Evolutionary conservation across 2,797 vertebrate genomes (phyloP).

Genomic region (Danio choprae): DNA sequence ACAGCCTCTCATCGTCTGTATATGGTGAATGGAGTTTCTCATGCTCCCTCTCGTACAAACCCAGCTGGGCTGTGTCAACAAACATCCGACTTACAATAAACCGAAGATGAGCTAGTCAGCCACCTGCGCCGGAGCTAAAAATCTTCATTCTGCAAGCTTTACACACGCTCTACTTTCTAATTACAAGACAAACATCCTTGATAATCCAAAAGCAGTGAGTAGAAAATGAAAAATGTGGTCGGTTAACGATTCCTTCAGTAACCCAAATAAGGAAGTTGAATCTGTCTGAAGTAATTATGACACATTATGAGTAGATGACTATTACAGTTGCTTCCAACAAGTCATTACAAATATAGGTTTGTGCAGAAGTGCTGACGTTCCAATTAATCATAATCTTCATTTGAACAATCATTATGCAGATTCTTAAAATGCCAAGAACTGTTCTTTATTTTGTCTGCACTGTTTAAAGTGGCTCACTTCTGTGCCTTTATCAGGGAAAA

Average conservation of each 20-base stretch:
- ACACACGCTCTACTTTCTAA: slow-evolving; percentile 9
- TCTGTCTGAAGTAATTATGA: slow-evolving; percentile 16
- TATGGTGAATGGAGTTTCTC: slow-evolving; percentile 13
- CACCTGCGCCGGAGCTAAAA: slow-evolving; percentile 43
- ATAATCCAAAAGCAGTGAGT: slow-evolving; percentile 7
- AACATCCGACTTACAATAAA: slow-evolving; percentile 38
- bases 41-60: slow-evolving; percentile 17
- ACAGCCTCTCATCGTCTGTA: slow-evolving; percentile 22
- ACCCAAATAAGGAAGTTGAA: slow-evolving; percentile 24
- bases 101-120: slow-evolving; percentile 16
- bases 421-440: neutral
- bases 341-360: slow-evolving; percentile 6
- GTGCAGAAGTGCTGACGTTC: neutral
- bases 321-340: slow-evolving; percentile 28
- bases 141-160: slow-evolving; percentile 24
- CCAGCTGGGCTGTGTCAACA: slow-evolving; percentile 58
- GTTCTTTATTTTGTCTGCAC: neutral
- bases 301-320: slow-evolving; percentile 6
- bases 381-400: neutral
- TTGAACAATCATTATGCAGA: neutral
- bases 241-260: slow-evolving; percentile 24
- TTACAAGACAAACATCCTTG: slow-evolving; percentile 37
- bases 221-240: slow-evolving; percentile 1
- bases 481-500: neutral
- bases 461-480: neutral